Evolutionary conservation across 2,113 vertebrate genomes (phyloP).

Genomic region (Microtus oregoni): DNA sequence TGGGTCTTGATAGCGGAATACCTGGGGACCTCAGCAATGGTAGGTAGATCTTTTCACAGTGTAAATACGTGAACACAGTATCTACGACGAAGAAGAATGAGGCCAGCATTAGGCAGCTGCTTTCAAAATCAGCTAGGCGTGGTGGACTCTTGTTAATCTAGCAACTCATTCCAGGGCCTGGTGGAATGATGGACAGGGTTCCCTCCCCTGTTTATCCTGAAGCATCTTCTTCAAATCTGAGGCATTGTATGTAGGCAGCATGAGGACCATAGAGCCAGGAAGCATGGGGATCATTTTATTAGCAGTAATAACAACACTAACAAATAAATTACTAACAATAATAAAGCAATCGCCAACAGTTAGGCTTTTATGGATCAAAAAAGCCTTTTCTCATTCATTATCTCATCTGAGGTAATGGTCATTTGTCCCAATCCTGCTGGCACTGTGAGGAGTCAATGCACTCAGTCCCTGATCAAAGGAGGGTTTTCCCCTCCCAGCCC

Average conservation of each 20-base stretch:
- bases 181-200: not conserved
- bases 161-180: not conserved
- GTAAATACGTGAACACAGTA: not conserved
- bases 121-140: not conserved
- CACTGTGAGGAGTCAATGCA: not conserved
- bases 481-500: not conserved
- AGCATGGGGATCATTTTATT: slow-evolving; percentile 33
- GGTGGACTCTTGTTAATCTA: not conserved
- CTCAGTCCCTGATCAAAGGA: slow-evolving; percentile 46
- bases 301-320: not conserved
- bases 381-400: slow-evolving; percentile 63
- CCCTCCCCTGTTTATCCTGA: not conserved
- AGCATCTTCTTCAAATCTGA: not conserved
- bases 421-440: not conserved
- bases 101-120: slow-evolving; percentile 38
- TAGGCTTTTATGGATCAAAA: slow-evolving; percentile 36
- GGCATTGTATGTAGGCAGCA: not conserved
- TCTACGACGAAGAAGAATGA: not conserved
- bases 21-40: not conserved
- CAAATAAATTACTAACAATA: slow-evolving; percentile 52
- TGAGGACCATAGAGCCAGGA: not conserved
- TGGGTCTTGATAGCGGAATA: not conserved
- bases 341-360: slow-evolving; percentile 43
- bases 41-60: not conserved
- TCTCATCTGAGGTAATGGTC: slow-evolving; percentile 58